phyloP scores from a whole-genome alignment of 2,797 vertebrate genomes.

The Toxotes lorentzi region DNA sequence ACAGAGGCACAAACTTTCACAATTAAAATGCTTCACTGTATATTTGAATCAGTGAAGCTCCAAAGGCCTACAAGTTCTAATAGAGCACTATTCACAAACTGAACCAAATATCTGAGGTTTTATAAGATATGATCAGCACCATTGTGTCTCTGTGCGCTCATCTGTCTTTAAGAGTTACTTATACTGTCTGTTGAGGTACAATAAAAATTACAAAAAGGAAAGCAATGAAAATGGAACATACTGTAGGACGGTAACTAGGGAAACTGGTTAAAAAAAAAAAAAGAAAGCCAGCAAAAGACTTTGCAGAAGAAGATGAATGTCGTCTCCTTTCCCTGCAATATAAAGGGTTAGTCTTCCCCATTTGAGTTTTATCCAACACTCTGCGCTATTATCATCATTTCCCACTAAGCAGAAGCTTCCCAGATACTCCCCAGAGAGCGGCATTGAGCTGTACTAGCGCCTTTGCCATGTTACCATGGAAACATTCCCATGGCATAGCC shows the following conservation, averaged over 20 bases:
- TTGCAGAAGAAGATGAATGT: conserved; percentile 48
- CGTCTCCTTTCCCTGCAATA: conserved; percentile 57
- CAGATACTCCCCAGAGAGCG: conserved; percentile 82
- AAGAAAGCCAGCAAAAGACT: conserved; percentile 22
- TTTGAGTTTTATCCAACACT: conserved; percentile 81
- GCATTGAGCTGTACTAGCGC: conserved; percentile 80
- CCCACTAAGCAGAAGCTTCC: conserved; percentile 82
- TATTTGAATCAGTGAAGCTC: conserved; percentile 12
- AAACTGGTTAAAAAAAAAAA: conserved; percentile 9
- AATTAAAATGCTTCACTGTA: not conserved
- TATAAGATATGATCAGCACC: conserved; percentile 11
- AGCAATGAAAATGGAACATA: conserved; percentile 26
- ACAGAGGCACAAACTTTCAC: not conserved
- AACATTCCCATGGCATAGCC: conserved; percentile 83
- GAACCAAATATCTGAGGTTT: conserved; percentile 2
- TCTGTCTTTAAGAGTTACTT: conserved; percentile 37
- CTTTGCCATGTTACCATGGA: conserved; percentile 85
- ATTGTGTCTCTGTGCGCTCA: conserved; percentile 7
- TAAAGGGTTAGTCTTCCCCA: conserved; percentile 67
- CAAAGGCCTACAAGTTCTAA: conserved; percentile 1
- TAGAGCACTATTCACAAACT: conserved; percentile 11
- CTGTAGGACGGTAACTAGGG: conserved; percentile 17
- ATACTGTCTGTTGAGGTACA: conserved; percentile 25
- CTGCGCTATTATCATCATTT: conserved; percentile 80
- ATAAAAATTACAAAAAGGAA: conserved; percentile 49